Evolutionary conservation across 2,113 vertebrate genomes (phyloP), one percentile per base, ranked within the genome.

Genomic region (Candoia aspera): DNA sequence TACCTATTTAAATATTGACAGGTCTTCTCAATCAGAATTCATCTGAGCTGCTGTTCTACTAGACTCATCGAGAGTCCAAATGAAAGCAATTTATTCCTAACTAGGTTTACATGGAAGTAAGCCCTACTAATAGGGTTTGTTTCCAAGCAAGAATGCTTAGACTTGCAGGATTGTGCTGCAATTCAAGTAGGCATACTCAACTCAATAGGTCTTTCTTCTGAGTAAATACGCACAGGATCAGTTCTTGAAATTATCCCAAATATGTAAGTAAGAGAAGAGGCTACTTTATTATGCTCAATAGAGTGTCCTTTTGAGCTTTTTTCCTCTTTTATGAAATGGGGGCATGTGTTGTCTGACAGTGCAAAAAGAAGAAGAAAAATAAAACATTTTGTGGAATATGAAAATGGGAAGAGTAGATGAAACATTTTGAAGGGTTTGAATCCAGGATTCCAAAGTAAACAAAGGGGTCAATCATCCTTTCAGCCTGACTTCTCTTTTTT

Each of bases 391-490:
- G 91, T 0, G 24, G 94, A 96, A 96, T 96, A 95, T 96, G 95
- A 96, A 96, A 95, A 95, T 95, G 94, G 95, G 95, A 95, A 94
- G 93, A 95, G 95, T 96, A 96, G 95, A 95, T 96, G 96, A 96
- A 96, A 96, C 94, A 94, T 96, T 97, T 97, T 96, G 95, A 96
- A 95, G 94, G 93, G 94, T 94, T 93, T 95, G 95, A 96, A 96
- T 96, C 95, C 95, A 93, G 92, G 94, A 92, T 96, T 97, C 96
- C 96, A 97, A 97, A 96, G 95, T 95, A 97, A 96, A 96, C 96
- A 96, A 97, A 96, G 93, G 95, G 96, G 96, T 97, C 96, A 90
- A 84, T 90, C 96, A 96, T 95, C 97, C 96, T 96, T 96, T 95
- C 95, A 96, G 95, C 96, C 96, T 96, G 94, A 96, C 94, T 96